Base-by-base conservation (phyloP, 2,797 vertebrate genomes). In the Argentina silus region DNA sequence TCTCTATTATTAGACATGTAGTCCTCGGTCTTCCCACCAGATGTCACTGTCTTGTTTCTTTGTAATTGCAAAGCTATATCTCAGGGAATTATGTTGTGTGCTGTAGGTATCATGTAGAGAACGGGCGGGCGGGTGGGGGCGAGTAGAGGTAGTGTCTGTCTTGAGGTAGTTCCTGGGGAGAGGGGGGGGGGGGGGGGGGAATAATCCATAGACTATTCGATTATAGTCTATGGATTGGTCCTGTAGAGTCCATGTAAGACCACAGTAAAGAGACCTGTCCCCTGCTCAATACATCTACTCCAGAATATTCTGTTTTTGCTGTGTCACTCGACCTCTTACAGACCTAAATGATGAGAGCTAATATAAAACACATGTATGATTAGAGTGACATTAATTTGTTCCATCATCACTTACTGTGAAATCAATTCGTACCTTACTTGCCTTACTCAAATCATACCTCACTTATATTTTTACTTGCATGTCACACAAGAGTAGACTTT, bases 1-100 rank as follows among this genome's bases (percentile, higher is more conserved):
- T 42, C 14, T 66, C 59, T 12, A 11, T 21, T 9, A 5, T 69
- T 75, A 70, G 7, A 27, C 27, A 60, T 76, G 5, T 21, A 9
- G 6, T 71, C 50, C 42, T 21, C 45, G 17, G 7, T 81, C 74
- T 77, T 1, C 55, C 85, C 90, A 92, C 86, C 83, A 89, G 90
- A 81, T 85, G 90, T 9, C 78, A 62, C 77, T 62, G 63, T 71
- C 14, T 42, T 53, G 59, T 42, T 48, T 65, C 8, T 19, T 2
- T 12, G 55, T 21, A 36, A 19, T 65, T 19, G 21, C 21, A 4
- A 17, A 15, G 44, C 5, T 55, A 42, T 21, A 21, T 0, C 27
- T 1, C 3, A n/a, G 3, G 55, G n/a, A 14, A 67, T 45, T 45
- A 47, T 47, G 17, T 14, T 42, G 10, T 14, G 15, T 56, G 55